phyloP scores from a whole-genome alignment of 2,888 invertebrate species.

The Geophilus truncorum region DNA sequence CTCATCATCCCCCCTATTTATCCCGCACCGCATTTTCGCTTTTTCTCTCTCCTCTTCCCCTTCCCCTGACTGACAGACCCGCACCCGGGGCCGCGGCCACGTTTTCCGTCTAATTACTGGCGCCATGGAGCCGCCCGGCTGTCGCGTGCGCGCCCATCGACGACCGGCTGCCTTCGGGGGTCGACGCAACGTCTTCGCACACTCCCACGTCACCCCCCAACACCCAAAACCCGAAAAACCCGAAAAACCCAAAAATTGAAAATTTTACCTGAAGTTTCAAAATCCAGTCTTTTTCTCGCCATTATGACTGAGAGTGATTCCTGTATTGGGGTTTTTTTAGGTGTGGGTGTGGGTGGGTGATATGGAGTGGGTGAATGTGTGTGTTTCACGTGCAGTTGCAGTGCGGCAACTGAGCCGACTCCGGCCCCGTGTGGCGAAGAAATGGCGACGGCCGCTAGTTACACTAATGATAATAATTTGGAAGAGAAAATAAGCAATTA shows the following conservation, averaged over 20 bases:
- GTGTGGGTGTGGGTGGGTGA: too few relatives aligned
- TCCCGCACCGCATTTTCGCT: too few relatives aligned
- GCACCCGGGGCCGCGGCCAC: not conserved
- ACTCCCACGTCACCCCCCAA: not conserved
- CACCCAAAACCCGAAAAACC: not conserved
- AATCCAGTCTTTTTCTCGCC: not conserved
- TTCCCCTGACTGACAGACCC: not conserved
- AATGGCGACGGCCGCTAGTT: slow-evolving; percentile 10
- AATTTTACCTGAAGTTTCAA: not conserved
- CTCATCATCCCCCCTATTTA: too few relatives aligned
- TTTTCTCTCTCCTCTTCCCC: not conserved
- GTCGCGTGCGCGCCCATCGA: slow-evolving; percentile 10
- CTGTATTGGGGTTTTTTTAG: too few relatives aligned
- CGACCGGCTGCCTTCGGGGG: not conserved
- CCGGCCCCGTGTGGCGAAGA: not conserved
- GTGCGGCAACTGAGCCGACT: not conserved
- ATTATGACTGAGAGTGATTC: too few relatives aligned
- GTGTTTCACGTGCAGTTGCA: not conserved
- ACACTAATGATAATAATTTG: slow-evolving; percentile 10
- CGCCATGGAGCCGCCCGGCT: not conserved
- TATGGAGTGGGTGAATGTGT: too few relatives aligned
- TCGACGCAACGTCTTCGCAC: not conserved
- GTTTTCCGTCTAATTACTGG: not conserved
- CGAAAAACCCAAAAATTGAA: not conserved
- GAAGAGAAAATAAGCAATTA: slow-evolving; percentile 10